These are phyloP conservation scores for Cenopis cana DNA, from an alignment of 2,888 invertebrate genomes.

Conservation along the genomic window DNA sequence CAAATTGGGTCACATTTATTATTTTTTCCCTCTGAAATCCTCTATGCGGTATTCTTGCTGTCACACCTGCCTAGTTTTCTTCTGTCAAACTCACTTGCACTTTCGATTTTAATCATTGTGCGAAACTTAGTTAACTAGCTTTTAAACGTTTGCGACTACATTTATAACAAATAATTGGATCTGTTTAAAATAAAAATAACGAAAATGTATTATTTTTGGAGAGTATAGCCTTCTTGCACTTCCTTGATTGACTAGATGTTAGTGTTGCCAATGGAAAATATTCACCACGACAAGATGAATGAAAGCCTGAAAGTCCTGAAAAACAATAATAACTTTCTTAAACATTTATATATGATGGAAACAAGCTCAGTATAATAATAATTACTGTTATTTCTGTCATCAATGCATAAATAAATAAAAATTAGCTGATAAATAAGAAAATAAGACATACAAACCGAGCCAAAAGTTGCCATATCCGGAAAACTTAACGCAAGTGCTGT, in stretches of 20 bases:
- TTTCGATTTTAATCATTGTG: conserved; percentile 59
- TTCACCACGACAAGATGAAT: conserved; percentile 7
- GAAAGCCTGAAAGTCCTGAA: conserved; percentile 39
- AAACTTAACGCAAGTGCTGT: conserved; percentile 36
- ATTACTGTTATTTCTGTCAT: background rate
- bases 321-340: background rate
- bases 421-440: background rate
- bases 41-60: conserved; percentile 77
- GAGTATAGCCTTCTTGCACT: conserved; percentile 71
- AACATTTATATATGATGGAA: background rate
- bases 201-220: conserved; percentile 68
- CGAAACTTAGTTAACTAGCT: conserved; percentile 58
- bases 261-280: conserved; percentile 63
- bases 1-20: conserved; percentile 55
- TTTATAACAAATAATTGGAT: conserved; percentile 65
- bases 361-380: background rate
- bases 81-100: conserved; percentile 62
- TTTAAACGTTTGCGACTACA: conserved; percentile 59
- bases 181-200: conserved; percentile 65
- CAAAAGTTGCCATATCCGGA: conserved; percentile 35
- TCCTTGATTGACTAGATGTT: conserved; percentile 71
- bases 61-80: conserved; percentile 64
- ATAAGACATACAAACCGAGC: conserved; percentile 1
- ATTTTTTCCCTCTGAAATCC: conserved; percentile 57
- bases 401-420: background rate